phyloP scores from a whole-genome alignment of 2,888 invertebrate genomes.

The Drosophila tanythrix region DNA sequence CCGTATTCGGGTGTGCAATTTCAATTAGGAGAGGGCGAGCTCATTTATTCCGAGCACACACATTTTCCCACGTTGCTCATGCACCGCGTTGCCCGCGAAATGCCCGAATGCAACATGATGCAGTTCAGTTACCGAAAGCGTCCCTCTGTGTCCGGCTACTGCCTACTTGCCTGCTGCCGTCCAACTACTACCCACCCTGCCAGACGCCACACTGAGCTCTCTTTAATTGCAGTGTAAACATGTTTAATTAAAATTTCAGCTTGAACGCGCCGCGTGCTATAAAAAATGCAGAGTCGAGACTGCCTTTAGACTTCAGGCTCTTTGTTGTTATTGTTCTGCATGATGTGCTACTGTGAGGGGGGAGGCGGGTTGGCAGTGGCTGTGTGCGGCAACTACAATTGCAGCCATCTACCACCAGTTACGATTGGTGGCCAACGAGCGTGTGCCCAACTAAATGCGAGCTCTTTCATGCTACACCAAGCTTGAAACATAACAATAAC shows the following conservation, averaged over 20 bases:
- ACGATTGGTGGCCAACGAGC: conserved; percentile 49
- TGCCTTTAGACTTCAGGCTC: conserved; percentile 56
- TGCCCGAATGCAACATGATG: conserved; percentile 18
- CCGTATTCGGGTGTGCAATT: conserved; percentile 29
- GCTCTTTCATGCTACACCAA: conserved; percentile 75
- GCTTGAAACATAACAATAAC: conserved; percentile 52
- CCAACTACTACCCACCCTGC: neutral
- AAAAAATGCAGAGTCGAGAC: conserved; percentile 62
- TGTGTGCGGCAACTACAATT: conserved; percentile 24
- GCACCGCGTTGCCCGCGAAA: conserved; percentile 26
- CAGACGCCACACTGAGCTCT: conserved; percentile 25
- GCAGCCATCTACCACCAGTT: conserved; percentile 26
- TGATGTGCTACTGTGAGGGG: conserved; percentile 13
- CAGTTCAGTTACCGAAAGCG: conserved; percentile 15
- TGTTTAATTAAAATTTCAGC: conserved; percentile 78
- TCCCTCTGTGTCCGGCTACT: neutral
- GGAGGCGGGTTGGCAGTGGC: conserved; percentile 5
- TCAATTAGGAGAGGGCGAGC: conserved; percentile 12
- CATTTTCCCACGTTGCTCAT: conserved; percentile 44
- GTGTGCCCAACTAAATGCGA: conserved; percentile 48
- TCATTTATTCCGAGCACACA: neutral
- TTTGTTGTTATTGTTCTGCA: conserved; percentile 38
- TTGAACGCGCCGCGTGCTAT: conserved; percentile 57
- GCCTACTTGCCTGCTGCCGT: neutral
- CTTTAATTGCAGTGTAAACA: conserved; percentile 77